Evolutionary conservation across 2,888 invertebrate species (phyloP), one percentile per base, ranked within the genome.

Genomic region (Drosophila meridiana): DNA sequence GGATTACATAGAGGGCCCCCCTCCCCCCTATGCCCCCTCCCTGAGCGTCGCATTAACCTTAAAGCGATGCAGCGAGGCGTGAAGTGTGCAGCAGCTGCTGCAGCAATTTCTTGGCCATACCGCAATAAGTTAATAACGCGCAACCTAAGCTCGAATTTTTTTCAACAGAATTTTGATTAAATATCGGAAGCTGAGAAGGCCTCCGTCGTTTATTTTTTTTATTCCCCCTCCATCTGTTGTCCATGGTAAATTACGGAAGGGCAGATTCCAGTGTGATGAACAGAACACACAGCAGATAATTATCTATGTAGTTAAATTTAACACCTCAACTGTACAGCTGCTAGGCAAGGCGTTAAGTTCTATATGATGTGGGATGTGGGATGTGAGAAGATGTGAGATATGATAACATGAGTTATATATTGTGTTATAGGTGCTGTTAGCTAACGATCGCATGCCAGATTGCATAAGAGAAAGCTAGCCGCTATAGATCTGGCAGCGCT

Each of bases 31-130:
- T 40, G 14, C 42, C 4, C 43, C 40, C 43, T 40, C 13, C 14
- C 13, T 3, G 4, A 7, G 30, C 50, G 8, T 50, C 56, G 7
- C 20, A 52, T 45, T 55, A 84, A 64, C 78, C 75, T 69, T 64
- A 55, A 48, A 48, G 60, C 42, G 56, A 68, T 53, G 70, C 69
- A 76, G 57, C 83, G 72, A 70, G 74, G 77, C 83, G 83, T 82
- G 74, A 86, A 83, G 64, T 73, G 72, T 75, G 82, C 75, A 63
- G 69, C 71, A 38, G 45, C 45, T 1, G 69, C 61, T 63, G 70
- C 75, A 60, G 58, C 56, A 40, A 61, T 52, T 65, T 61, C 72
- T 72, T 69, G 63, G 71, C 82, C 66, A 75, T 62, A 42, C 30
- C 57, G 64, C 82, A 75, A 71, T 83, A 63, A 63, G 65, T 78